These are phyloP conservation scores for Cremastinae sp. DNA, from an alignment of 2,888 invertebrate species.

Conservation along the genomic window DNA sequence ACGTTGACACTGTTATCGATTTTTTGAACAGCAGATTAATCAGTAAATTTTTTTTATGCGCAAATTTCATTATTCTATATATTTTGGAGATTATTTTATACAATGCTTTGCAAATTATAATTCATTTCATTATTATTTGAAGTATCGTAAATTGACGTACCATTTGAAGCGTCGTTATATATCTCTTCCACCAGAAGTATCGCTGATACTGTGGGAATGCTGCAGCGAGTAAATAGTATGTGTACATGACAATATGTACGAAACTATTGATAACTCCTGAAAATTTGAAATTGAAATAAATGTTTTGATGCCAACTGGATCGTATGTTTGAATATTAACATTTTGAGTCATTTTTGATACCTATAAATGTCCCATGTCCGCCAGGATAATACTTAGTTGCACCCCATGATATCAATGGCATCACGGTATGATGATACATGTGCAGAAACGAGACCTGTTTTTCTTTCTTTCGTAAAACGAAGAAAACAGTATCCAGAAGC, in stretches of 20 bases:
- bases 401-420: slow-evolving; percentile 97
- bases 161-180: slow-evolving; percentile 95
- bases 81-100: no score
- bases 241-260: slow-evolving; percentile 97
- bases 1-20: no score
- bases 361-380: slow-evolving; percentile 94
- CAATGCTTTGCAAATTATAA: background rate
- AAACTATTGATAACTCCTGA: slow-evolving; percentile 93
- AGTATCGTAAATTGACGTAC: slow-evolving; percentile 78
- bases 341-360: slow-evolving; percentile 68
- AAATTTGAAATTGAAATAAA: slow-evolving; percentile 1
- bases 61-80: no score
- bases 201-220: slow-evolving; percentile 92
- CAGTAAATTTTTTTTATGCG: no score
- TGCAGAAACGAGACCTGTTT: slow-evolving; percentile 94
- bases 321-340: background rate
- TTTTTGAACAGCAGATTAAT: no score
- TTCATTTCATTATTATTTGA: background rate
- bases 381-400: slow-evolving; percentile 92
- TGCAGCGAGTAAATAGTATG: slow-evolving; percentile 94
- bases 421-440: slow-evolving; percentile 96
- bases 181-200: slow-evolving; percentile 96
- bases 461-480: slow-evolving; percentile 94
- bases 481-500: slow-evolving; percentile 95
- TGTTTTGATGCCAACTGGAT: background rate